Percentiles rank a stretch among this genome's conserved stretches.
Evolutionary conservation across 2,113 vertebrate species (phyloP).

Genomic region (Zapornia atra): DNA sequence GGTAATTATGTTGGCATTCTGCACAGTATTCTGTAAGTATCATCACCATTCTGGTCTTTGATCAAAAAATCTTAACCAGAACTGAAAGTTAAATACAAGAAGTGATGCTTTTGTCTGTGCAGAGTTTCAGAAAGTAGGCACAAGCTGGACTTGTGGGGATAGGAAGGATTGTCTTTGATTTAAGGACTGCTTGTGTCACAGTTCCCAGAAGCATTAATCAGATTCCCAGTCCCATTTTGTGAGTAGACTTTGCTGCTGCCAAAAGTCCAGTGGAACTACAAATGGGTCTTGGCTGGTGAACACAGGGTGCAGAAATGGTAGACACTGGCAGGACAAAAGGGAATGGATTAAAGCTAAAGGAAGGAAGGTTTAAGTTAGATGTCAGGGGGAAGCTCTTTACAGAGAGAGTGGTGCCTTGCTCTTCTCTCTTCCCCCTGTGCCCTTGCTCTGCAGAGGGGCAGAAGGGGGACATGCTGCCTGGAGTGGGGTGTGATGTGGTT

Average conservation of each 20-base stretch:
- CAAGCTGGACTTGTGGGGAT: not conserved
- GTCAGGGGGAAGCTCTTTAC: too few species aligned
- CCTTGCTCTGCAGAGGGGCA: not conserved
- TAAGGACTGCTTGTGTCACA: not conserved
- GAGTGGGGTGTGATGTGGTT: not conserved
- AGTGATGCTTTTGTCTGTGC: not conserved
- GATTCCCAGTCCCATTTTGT: not conserved
- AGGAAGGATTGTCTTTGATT: not conserved
- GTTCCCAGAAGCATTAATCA: not conserved
- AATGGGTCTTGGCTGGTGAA: not conserved
- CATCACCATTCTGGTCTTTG: not conserved
- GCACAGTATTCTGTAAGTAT: not conserved
- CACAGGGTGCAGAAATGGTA: not conserved
- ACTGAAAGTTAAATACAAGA: accelerated
- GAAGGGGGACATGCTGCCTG: not conserved
- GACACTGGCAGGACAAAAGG: too few species aligned
- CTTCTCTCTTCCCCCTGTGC: too few species aligned
- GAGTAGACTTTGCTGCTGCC: not conserved
- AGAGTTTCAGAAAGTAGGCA: not conserved
- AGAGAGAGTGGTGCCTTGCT: too few species aligned
- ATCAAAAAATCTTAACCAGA: not conserved
- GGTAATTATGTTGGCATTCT: not conserved
- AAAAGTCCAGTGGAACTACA: not conserved
- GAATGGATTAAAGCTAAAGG: too few species aligned
- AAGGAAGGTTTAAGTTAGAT: too few species aligned